phyloP scores from a whole-genome alignment of 2,888 invertebrate species.

The Sabatieria punctata region DNA sequence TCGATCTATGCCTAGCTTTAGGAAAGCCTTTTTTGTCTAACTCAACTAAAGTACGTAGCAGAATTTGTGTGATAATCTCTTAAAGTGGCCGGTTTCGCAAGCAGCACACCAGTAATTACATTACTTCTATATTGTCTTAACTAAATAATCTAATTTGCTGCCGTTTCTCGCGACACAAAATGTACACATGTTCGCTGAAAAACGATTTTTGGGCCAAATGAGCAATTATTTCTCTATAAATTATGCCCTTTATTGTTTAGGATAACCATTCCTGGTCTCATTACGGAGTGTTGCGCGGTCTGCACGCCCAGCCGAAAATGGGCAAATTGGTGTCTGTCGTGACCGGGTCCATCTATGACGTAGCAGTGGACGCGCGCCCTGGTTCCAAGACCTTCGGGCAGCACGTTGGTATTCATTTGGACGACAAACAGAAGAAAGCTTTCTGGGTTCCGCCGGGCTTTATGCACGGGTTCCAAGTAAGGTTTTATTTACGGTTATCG shows the following conservation, averaged over 20 bases:
- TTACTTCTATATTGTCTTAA: too few species aligned
- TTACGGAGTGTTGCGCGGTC: conserved; percentile 26
- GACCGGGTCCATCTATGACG: conserved; percentile 26
- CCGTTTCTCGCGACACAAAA: too few species aligned
- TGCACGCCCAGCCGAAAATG: conserved; percentile 29
- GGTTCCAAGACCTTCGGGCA: conserved; percentile 26
- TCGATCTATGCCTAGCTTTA: too few species aligned
- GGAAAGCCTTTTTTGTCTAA: too few species aligned
- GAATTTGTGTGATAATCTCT: too few species aligned
- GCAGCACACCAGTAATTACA: too few species aligned
- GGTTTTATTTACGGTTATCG: not conserved
- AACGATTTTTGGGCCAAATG: too few species aligned
- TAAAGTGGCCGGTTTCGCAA: too few species aligned
- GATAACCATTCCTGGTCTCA: conserved; percentile 29
- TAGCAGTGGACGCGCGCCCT: conserved; percentile 25
- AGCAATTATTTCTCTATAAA: too few species aligned
- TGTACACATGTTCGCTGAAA: too few species aligned
- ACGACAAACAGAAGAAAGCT: conserved; percentile 20
- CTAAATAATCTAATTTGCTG: not conserved
- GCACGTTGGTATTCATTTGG: conserved; percentile 24
- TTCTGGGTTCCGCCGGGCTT: conserved; percentile 30
- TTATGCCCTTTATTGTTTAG: conserved; percentile 11
- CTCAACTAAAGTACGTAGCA: too few species aligned
- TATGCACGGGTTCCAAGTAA: conserved; percentile 28
- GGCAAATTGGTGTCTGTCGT: conserved; percentile 28